Evolutionary conservation across 2,888 invertebrate genomes (phyloP), one percentile per base, ranked within the genome.

Genomic region (Polydesmus complanatus): DNA sequence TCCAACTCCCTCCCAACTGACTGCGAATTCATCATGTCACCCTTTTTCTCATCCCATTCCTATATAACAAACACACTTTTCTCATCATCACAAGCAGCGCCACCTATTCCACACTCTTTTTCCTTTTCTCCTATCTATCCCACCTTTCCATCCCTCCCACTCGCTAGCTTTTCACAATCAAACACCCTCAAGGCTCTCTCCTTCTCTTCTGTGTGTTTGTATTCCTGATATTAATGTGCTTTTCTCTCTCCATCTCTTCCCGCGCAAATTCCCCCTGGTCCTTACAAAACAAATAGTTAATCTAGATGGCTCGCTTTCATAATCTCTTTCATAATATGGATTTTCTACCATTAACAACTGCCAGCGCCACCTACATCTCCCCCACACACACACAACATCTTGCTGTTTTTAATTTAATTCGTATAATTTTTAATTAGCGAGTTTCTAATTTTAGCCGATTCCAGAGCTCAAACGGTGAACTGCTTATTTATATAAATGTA

Each of bases 1-100:
- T 51, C 22, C 51, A 51, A 51, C 19, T 22, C 51, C 22, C 51
- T 51, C 19, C 51, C 51, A 21, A n/a, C 22, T 51, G 37, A 37
- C 37, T 51, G 22, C 19, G 22, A 51, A 51, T 51, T 51, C 51
- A 51, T 51, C 51, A 51, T 51, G 51, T 51, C 19, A 21, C 51
- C n/a, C 51, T 21, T n/a, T 22, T 47, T 11, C 48, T 47, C 18
- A 47, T 47, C 18, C 51, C n/a, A 51, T 22, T 22, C 51, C 51
- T 5, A 37, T 37, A 37, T 5, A 5, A 37, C 37, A 37, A n/a
- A 37, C 37, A 37, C 37, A 37, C 37, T 37, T 37, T 37, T 37
- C 37, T 37, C 37, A 37, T 37, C 37, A n/a, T n/a, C n/a, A n/a
- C n/a, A n/a, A n/a, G n/a, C n/a, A n/a, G n/a, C n/a, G n/a, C n/a